These are phyloP conservation scores for Apodemus speciosus DNA, from an alignment of 2,113 vertebrate genomes.

Conservation along the genomic window DNA sequence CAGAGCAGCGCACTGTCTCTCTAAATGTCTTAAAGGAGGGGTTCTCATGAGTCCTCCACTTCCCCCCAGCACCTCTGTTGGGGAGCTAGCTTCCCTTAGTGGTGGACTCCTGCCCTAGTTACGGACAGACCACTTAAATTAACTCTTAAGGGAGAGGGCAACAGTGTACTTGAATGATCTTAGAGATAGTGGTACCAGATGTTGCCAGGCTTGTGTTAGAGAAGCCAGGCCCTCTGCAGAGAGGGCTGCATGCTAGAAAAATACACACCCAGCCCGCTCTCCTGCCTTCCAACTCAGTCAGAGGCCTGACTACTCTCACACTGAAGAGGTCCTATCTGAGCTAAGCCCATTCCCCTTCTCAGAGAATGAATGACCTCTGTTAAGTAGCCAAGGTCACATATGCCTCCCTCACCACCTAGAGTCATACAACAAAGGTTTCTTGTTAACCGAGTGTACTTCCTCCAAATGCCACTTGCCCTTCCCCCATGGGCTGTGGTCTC, in stretches of 20 bases:
- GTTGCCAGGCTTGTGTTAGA: too few relatives aligned
- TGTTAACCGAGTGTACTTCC: too few relatives aligned
- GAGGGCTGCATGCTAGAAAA: neutral
- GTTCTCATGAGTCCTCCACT: neutral
- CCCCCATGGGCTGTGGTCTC: too few relatives aligned
- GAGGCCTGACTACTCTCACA: neutral
- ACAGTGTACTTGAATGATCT: neutral
- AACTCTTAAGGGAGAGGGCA: neutral
- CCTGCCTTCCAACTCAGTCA: neutral
- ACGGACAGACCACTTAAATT: too few relatives aligned
- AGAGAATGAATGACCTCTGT: neutral
- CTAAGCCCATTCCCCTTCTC: neutral
- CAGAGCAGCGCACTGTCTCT: too few relatives aligned
- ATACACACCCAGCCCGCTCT: neutral
- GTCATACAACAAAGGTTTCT: too few relatives aligned
- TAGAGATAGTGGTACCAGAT: neutral
- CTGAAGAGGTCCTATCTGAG: neutral
- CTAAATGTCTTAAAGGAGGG: too few relatives aligned
- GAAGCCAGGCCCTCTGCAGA: too few relatives aligned
- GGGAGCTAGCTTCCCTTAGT: neutral
- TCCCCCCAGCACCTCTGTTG: neutral
- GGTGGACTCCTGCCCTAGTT: neutral
- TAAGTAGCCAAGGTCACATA: neutral
- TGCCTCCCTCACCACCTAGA: neutral
- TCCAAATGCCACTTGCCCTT: too few relatives aligned